Evolutionary conservation across 2,888 invertebrate species (phyloP).

Genomic region (Hedychridium roseum): DNA sequence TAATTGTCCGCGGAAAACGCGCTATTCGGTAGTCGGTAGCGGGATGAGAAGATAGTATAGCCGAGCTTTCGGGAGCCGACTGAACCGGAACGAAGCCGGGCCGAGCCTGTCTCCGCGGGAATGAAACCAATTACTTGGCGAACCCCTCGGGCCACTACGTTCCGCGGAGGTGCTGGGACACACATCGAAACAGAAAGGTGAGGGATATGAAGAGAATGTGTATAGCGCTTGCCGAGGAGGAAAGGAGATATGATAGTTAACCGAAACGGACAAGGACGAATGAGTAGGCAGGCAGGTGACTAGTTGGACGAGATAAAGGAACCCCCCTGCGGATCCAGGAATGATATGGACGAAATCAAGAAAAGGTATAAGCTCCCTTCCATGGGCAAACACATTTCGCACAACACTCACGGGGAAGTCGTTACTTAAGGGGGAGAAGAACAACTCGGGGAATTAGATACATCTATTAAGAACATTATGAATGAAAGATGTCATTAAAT

Average conservation of each 20-base stretch:
- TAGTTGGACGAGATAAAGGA: too few species aligned
- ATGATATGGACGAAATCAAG: too few species aligned
- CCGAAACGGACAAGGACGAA: slow-evolving; percentile 10
- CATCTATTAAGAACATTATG: too few species aligned
- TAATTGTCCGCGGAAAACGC: slow-evolving; percentile 59
- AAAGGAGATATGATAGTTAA: slow-evolving; percentile 1
- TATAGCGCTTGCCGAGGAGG: not conserved
- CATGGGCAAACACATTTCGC: too few species aligned
- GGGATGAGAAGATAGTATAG: slow-evolving; percentile 19
- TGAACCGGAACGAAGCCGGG: slow-evolving; percentile 42
- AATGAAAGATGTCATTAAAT: too few species aligned
- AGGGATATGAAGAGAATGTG: slow-evolving; percentile 17
- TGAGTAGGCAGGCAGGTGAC: too few species aligned
- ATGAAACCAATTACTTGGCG: slow-evolving; percentile 62
- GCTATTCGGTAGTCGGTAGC: slow-evolving; percentile 47
- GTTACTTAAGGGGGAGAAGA: too few species aligned
- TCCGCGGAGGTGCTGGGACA: slow-evolving; percentile 19
- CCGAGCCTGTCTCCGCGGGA: slow-evolving; percentile 57
- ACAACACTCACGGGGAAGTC: too few species aligned
- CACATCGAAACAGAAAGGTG: slow-evolving; percentile 15
- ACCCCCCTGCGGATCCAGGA: too few species aligned
- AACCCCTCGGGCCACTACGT: slow-evolving; percentile 54
- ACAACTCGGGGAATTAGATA: too few species aligned
- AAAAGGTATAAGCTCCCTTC: too few species aligned
- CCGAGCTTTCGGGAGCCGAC: slow-evolving; percentile 30